These are phyloP conservation scores for Peromyscus attwateri DNA, from an alignment of 2,797 vertebrate species.

Conservation along the genomic window DNA sequence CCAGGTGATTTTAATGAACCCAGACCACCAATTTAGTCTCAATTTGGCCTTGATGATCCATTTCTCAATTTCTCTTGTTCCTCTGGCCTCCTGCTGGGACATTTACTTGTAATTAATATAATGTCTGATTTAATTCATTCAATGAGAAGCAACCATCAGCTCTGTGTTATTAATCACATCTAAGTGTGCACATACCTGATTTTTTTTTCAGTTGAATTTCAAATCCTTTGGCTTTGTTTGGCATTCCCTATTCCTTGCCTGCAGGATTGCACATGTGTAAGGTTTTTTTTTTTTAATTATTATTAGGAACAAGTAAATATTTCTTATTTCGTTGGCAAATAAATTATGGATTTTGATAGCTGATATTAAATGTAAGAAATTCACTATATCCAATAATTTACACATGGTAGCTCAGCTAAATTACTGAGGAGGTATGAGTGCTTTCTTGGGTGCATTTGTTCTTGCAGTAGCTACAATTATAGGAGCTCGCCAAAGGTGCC, in stretches of 20 bases:
- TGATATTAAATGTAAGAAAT: constrained; percentile 58
- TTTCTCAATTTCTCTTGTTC: constrained; percentile 55
- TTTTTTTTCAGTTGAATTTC: not conserved
- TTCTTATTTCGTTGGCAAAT: constrained; percentile 34
- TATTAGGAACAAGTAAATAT: constrained; percentile 57
- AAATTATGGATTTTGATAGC: constrained; percentile 59
- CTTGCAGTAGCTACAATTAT: constrained; percentile 7
- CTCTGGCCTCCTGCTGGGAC: constrained; percentile 29
- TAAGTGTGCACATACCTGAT: not conserved
- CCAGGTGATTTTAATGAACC: constrained; percentile 73
- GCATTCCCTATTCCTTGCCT: constrained; percentile 32
- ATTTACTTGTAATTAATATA: constrained; percentile 66
- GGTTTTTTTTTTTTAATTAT: constrained; percentile 17
- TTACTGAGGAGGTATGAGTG: not conserved
- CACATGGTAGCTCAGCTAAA: constrained; percentile 20
- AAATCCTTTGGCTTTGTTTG: constrained; percentile 44
- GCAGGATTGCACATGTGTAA: not conserved
- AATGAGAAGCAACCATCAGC: constrained; percentile 26
- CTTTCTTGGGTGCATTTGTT: not conserved
- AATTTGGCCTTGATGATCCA: not conserved
- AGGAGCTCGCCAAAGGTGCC: not conserved
- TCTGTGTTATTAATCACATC: constrained; percentile 51
- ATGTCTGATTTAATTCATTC: constrained; percentile 65
- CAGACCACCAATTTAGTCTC: constrained; percentile 35
- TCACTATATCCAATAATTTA: constrained; percentile 2